Evolutionary conservation across 64 coral and sea anemone genomes (phyloP).

Genomic region (Orbicella faveolata): DNA sequence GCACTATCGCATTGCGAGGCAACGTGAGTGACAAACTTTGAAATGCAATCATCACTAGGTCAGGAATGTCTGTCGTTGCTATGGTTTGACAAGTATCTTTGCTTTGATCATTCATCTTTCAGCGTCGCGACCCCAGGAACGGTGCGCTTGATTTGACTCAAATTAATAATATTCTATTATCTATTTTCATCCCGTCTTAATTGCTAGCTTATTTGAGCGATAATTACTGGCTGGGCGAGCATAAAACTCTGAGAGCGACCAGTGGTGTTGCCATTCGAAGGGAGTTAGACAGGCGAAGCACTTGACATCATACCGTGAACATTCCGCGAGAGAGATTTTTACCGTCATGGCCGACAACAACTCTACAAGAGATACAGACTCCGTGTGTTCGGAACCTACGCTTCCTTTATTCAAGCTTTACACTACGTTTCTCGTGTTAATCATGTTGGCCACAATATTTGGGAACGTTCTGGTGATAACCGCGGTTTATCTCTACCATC

Average conservation of each 20-base stretch:
- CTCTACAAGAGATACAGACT: not conserved
- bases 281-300: not conserved
- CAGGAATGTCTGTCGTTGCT: slow-evolving; percentile 33
- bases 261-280: not conserved
- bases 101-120: slow-evolving; percentile 6
- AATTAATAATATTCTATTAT: slow-evolving; percentile 46
- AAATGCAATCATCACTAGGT: slow-evolving; percentile 37
- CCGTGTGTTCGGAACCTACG: not conserved
- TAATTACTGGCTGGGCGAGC: slow-evolving; percentile 19
- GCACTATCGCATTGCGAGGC: not conserved
- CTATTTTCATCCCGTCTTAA: slow-evolving; percentile 26
- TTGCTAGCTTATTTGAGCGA: slow-evolving; percentile 51
- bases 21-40: slow-evolving; percentile 18
- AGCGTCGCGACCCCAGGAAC: slow-evolving; percentile 27
- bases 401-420: slow-evolving; percentile 21
- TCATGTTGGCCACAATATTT: slow-evolving; percentile 62
- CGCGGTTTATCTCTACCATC: slow-evolving; percentile 53
- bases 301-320: not conserved
- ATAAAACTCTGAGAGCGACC: slow-evolving; percentile 1
- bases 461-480: slow-evolving; percentile 56
- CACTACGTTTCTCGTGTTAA: slow-evolving; percentile 49
- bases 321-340: not conserved
- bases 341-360: slow-evolving; percentile 9
- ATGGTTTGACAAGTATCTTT: slow-evolving; percentile 18
- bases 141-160: slow-evolving; percentile 17